A percentile compares a stretch with the other conserved stretches of the same genome.
These are phyloP conservation scores for Tenthredo mesomela DNA, from an alignment of 2,888 invertebrate species.

Conservation along the genomic window DNA sequence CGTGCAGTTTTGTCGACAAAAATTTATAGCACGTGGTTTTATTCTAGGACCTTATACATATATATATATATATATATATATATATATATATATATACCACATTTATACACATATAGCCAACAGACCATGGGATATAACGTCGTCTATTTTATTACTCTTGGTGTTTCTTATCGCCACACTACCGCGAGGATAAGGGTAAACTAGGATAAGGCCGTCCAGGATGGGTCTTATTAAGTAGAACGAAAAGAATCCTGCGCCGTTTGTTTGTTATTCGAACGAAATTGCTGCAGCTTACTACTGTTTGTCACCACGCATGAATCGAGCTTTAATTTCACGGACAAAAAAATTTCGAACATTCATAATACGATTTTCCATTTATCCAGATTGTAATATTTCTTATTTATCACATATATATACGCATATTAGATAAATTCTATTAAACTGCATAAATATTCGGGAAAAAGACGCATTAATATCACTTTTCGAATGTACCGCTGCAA, in stretches of 20 bases:
- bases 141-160: conserved; percentile 27
- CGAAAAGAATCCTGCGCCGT: neutral
- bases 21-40: conserved; percentile 38
- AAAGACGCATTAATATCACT: conserved; percentile 41
- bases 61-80: too few species aligned
- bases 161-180: conserved; percentile 22
- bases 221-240: conserved; percentile 27
- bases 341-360: neutral
- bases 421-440: neutral
- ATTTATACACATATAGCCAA: neutral
- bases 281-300: neutral
- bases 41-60: neutral
- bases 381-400: neutral
- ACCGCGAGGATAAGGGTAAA: conserved; percentile 13
- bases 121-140: conserved; percentile 2
- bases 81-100: neutral
- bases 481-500: conserved; percentile 28
- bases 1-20: conserved; percentile 31
- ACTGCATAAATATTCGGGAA: too few species aligned
- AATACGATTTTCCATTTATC: neutral
- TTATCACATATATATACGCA: too few species aligned
- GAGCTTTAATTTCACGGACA: neutral
- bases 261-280: neutral
- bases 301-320: neutral
- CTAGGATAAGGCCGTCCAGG: neutral